These are phyloP conservation scores for Rhopalosiphum padi DNA, from an alignment of 1,140 invertebrate species.

Conservation along the genomic window DNA sequence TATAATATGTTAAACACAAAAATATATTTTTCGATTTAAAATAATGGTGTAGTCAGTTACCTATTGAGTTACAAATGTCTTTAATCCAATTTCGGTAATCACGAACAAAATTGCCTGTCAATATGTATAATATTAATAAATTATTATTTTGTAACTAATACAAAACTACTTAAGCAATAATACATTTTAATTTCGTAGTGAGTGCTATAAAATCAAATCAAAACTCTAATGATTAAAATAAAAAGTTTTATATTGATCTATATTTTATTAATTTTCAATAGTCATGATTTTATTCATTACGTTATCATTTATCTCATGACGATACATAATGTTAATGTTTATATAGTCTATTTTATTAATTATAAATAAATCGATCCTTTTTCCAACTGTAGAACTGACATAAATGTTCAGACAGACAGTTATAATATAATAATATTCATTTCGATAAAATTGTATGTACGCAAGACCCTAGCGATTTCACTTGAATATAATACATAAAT, in stretches of 20 bases:
- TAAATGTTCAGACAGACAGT: background rate
- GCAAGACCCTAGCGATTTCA: background rate
- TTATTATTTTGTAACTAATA: background rate
- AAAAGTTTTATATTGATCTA: background rate
- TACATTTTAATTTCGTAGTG: background rate
- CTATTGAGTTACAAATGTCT: no score
- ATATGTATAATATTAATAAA: background rate
- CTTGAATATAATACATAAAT: background rate
- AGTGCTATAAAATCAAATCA: background rate
- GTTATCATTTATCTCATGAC: background rate
- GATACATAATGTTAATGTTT: background rate
- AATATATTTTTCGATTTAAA: no score
- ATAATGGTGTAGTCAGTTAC: no score
- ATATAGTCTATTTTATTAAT: background rate
- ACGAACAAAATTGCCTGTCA: background rate
- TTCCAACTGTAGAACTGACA: background rate
- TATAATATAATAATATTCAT: slow-evolving; percentile 18
- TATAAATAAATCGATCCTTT: background rate
- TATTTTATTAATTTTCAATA: background rate
- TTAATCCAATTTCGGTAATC: no score
- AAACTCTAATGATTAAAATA: background rate
- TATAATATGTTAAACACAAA: no score
- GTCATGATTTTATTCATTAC: background rate
- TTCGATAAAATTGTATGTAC: background rate
- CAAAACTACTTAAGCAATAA: background rate